phyloP scores from a whole-genome alignment of 2,888 invertebrate genomes.

The Nomada ferruginata region DNA sequence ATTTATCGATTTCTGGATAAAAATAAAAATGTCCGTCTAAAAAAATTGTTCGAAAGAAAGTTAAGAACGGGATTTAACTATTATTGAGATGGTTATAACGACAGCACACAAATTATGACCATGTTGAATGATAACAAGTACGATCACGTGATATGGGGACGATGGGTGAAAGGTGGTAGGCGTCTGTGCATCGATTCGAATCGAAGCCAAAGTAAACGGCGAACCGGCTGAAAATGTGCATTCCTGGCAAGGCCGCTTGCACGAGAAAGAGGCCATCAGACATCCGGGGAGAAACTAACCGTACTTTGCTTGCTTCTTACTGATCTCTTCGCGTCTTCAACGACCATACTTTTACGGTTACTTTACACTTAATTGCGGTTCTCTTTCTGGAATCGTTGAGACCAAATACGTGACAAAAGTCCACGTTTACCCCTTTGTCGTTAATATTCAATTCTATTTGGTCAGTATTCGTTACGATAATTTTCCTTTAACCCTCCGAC shows the following conservation, averaged over 20 bases:
- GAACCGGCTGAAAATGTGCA: conserved; percentile 78
- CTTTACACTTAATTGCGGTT: conserved; percentile 64
- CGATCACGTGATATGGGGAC: conserved; percentile 38
- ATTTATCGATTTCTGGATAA: neutral
- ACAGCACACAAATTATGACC: conserved; percentile 26
- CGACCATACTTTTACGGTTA: conserved; percentile 72
- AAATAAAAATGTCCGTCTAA: neutral
- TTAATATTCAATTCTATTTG: neutral
- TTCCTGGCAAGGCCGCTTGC: conserved; percentile 82
- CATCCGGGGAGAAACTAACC: conserved; percentile 83
- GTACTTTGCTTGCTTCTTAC: conserved; percentile 77
- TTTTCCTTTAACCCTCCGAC: neutral
- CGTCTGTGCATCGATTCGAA: conserved; percentile 71
- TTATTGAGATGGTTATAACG: neutral
- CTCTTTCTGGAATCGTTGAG: neutral
- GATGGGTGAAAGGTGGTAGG: conserved; percentile 68
- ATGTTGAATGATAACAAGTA: conserved; percentile 41
- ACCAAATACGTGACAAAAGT: neutral
- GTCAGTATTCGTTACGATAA: neutral
- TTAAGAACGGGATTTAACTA: conserved; percentile 6
- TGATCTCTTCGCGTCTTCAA: conserved; percentile 42
- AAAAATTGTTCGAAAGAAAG: neutral
- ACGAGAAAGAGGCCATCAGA: conserved; percentile 81
- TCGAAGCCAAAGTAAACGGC: conserved; percentile 71
- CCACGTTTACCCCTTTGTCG: neutral